Percentiles rank a stretch among this genome's conserved stretches.
These are phyloP conservation scores for Tetramorium simillimum DNA, from an alignment of 1,140 invertebrate genomes.

Conservation along the genomic window DNA sequence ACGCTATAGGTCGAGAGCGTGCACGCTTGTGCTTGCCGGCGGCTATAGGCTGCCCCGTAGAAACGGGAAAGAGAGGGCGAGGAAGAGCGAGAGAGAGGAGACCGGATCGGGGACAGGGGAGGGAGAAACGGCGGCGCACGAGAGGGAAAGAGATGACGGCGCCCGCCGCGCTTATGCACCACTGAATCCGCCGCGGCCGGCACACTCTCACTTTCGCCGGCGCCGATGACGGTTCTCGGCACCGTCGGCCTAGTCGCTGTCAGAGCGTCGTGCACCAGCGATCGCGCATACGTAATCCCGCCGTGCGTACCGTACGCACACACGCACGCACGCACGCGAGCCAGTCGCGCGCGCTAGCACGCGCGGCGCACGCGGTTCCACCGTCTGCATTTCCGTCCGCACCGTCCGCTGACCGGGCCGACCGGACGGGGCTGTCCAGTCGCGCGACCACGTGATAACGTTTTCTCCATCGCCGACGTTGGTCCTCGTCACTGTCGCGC, in stretches of 20 bases:
- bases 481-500: not conserved
- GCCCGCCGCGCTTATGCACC: slow-evolving; percentile 67
- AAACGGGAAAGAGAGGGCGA: slow-evolving; percentile 56
- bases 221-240: slow-evolving; percentile 80
- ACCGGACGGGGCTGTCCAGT: not conserved
- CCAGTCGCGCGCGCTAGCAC: slow-evolving; percentile 13
- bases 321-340: slow-evolving; percentile 42
- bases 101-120: slow-evolving; percentile 34
- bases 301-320: slow-evolving; percentile 1
- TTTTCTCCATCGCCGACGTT: not conserved
- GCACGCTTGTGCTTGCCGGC: slow-evolving; percentile 65
- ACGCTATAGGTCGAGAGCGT: slow-evolving; percentile 74
- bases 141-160: slow-evolving; percentile 60
- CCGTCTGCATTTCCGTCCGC: slow-evolving; percentile 17
- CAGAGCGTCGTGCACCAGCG: slow-evolving; percentile 59
- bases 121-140: slow-evolving; percentile 32
- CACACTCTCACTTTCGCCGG: slow-evolving; percentile 84
- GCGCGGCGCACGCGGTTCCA: not conserved
- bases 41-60: slow-evolving; percentile 69
- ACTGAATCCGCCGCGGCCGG: slow-evolving; percentile 66
- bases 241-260: slow-evolving; percentile 72
- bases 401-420: not conserved
- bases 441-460: slow-evolving; percentile 26
- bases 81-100: slow-evolving; percentile 30
- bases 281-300: slow-evolving; percentile 32